Conservation (phyloP, 2,113 vertebrate genomes). For the Columba janthina region DNA sequence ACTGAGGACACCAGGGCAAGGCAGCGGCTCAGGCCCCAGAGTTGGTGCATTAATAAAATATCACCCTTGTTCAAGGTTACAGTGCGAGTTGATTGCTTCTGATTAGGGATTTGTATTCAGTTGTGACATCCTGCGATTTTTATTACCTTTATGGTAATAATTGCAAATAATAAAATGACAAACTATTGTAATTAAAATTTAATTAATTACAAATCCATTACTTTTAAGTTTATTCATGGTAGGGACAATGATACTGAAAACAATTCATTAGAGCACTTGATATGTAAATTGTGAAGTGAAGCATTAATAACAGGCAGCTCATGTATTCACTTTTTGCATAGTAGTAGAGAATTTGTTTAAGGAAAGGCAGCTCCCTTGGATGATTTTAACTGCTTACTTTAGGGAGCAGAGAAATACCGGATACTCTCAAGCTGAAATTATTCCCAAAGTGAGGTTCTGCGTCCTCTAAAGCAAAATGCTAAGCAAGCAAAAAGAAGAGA, state of each 20-base stretch:
- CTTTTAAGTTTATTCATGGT: constrained; percentile 60
- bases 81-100: background rate
- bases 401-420: background rate
- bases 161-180: constrained; percentile 66
- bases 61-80: constrained; percentile 64
- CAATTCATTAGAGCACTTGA: constrained; percentile 62
- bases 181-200: constrained; percentile 61
- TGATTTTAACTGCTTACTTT: background rate
- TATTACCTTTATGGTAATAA: constrained; percentile 58
- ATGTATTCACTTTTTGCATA: background rate
- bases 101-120: constrained; percentile 67
- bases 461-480: background rate
- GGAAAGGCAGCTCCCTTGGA: background rate
- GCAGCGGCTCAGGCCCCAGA: background rate
- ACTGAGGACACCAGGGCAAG: background rate
- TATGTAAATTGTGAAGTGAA: constrained; percentile 43
- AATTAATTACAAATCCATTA: constrained; percentile 64
- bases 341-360: background rate
- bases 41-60: background rate
- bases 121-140: constrained; percentile 50
- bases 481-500: background rate
- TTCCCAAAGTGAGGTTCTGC: constrained; percentile 8
- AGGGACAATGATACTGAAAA: constrained; percentile 41
- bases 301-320: constrained; percentile 21
- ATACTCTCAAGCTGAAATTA: background rate